Evolutionary conservation across 2,797 vertebrate species (phyloP).

Genomic region (Coilia nasus): DNA sequence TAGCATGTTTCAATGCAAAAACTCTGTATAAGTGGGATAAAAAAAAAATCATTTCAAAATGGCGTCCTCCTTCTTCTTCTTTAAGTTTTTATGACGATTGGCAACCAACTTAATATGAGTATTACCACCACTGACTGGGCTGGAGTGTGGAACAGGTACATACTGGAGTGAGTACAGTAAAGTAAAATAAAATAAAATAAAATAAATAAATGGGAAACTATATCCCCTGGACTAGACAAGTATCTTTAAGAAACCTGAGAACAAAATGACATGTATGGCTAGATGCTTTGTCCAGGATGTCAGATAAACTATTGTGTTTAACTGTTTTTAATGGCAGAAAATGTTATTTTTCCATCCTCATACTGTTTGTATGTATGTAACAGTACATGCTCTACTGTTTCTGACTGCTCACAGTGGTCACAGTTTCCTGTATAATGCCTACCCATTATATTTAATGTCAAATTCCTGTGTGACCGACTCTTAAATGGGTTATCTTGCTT

Average conservation of each 20-base stretch:
- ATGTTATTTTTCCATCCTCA: too few species aligned
- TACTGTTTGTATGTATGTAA: neutral
- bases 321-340: neutral
- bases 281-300: neutral
- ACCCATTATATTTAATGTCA: neutral
- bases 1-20: too few species aligned
- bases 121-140: neutral
- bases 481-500: too few species aligned
- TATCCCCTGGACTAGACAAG: neutral
- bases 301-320: neutral
- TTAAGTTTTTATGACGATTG: too few species aligned
- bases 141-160: neutral
- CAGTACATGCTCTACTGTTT: constrained; percentile 4
- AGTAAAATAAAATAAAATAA: neutral
- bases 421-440: neutral
- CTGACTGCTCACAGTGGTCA: neutral
- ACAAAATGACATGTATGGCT: neutral
- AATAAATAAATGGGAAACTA: neutral
- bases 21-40: too few species aligned
- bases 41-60: too few species aligned
- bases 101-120: neutral
- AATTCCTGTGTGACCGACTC: neutral
- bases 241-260: neutral
- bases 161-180: neutral
- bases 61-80: too few species aligned